These are phyloP conservation scores for Fundulus diaphanus DNA, from an alignment of 2,797 vertebrate genomes.

Conservation along the genomic window DNA sequence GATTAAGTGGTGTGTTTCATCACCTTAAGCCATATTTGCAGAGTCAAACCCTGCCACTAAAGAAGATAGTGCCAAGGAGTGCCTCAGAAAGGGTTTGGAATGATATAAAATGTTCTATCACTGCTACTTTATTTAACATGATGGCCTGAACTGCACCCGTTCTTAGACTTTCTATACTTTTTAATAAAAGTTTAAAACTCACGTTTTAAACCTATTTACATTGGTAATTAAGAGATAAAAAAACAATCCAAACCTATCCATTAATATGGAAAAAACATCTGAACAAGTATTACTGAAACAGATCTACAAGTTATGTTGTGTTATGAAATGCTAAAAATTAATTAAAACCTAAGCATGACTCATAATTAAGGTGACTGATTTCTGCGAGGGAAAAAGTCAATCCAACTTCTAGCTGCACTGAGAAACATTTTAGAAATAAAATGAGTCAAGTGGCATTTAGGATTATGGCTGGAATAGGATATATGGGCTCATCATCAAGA, in stretches of 20 bases:
- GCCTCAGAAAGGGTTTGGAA: constrained; percentile 4
- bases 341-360: constrained; percentile 42
- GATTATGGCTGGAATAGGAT: constrained; percentile 71
- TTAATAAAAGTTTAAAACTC: not conserved
- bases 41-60: constrained; percentile 33
- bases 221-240: not conserved
- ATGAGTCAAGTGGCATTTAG: constrained; percentile 72
- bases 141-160: not conserved
- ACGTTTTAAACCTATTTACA: not conserved
- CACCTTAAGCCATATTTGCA: constrained; percentile 68
- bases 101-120: not conserved
- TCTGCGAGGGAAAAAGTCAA: constrained; percentile 47
- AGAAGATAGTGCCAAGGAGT: constrained; percentile 28
- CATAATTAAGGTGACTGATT: constrained; percentile 58
- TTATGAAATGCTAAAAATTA: not conserved
- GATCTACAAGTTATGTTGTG: constrained; percentile 8
- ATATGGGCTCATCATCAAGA: constrained; percentile 66
- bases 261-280: not conserved
- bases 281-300: constrained; percentile 15
- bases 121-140: not conserved
- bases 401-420: constrained; percentile 48
- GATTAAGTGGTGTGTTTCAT: constrained; percentile 73
- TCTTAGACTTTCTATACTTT: not conserved
- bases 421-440: constrained; percentile 64
- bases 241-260: not conserved